Evolutionary conservation across 2,113 vertebrate genomes (phyloP).

Genomic region (Aepyceros melampus): DNA sequence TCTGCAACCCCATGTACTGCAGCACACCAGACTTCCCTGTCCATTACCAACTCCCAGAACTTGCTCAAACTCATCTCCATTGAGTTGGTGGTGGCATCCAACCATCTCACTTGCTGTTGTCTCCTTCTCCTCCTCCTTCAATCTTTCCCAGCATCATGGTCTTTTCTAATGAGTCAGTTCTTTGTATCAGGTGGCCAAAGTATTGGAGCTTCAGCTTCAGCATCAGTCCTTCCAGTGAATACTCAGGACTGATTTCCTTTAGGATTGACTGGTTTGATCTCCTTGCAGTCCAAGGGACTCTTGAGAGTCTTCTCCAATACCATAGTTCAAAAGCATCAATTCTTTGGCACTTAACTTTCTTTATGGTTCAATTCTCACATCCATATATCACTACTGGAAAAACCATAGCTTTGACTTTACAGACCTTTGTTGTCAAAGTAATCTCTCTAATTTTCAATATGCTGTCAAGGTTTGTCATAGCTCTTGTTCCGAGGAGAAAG

Average conservation of each 20-base stretch:
- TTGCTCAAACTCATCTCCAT: neutral
- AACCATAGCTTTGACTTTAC: neutral
- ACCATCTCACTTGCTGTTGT: neutral
- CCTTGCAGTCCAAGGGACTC: neutral
- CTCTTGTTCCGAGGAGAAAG: neutral
- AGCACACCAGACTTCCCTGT: neutral
- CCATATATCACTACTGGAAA: neutral
- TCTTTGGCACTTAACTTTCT: accelerated
- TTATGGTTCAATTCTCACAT: neutral
- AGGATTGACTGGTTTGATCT: neutral
- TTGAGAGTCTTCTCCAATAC: neutral
- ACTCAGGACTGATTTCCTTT: neutral
- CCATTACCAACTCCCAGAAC: neutral
- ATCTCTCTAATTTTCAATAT: neutral
- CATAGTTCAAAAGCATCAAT: neutral
- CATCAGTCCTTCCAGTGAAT: neutral
- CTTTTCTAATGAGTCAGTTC: neutral
- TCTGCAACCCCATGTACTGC: neutral
- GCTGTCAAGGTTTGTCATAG: neutral
- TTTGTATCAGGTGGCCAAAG: neutral
- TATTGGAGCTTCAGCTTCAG: neutral
- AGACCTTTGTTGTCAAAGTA: neutral
- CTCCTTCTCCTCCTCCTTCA: neutral
- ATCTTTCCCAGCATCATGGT: neutral
- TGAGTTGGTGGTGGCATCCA: neutral